These are phyloP conservation scores for Plectropomus leopardus DNA, from an alignment of 2,113 vertebrate species.

Conservation along the genomic window DNA sequence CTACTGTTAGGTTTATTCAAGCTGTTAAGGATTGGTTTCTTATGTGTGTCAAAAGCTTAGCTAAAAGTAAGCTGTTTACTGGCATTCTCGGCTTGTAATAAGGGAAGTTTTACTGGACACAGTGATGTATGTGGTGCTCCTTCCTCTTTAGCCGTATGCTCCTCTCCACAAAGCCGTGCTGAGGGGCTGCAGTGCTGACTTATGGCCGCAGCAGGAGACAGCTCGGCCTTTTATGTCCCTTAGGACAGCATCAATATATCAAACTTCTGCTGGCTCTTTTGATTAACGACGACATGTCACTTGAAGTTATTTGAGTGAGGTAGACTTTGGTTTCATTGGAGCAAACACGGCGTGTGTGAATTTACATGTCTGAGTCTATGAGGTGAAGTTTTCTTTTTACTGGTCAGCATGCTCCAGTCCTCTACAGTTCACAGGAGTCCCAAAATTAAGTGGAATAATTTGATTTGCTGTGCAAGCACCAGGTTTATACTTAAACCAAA, in stretches of 20 bases:
- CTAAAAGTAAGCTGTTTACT: constrained; percentile 53
- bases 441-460: constrained; percentile 45
- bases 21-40: constrained; percentile 39
- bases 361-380: constrained; percentile 40
- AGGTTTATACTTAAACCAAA: constrained; percentile 56
- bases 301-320: constrained; percentile 44
- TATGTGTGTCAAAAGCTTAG: constrained; percentile 50
- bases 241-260: constrained; percentile 58
- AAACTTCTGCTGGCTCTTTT: constrained; percentile 35
- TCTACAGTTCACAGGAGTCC: constrained; percentile 33
- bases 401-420: constrained; percentile 33
- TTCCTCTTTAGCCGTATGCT: constrained; percentile 54
- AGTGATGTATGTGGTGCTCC: constrained; percentile 60
- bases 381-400: constrained; percentile 7
- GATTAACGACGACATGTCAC: constrained; percentile 52
- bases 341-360: constrained; percentile 41
- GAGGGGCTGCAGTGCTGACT: constrained; percentile 42
- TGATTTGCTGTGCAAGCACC: constrained; percentile 51
- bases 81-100: constrained; percentile 40
- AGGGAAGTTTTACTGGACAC: constrained; percentile 52
- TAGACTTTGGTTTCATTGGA: constrained; percentile 47
- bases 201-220: constrained; percentile 47
- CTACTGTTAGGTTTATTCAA: constrained; percentile 36
- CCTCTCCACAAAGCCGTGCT: constrained; percentile 34
- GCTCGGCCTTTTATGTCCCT: constrained; percentile 55